A percentile compares a stretch with the other conserved stretches of the same genome.
Conservation (phyloP, 1,140 invertebrate genomes). For the Chionoecetes opilio region DNA sequence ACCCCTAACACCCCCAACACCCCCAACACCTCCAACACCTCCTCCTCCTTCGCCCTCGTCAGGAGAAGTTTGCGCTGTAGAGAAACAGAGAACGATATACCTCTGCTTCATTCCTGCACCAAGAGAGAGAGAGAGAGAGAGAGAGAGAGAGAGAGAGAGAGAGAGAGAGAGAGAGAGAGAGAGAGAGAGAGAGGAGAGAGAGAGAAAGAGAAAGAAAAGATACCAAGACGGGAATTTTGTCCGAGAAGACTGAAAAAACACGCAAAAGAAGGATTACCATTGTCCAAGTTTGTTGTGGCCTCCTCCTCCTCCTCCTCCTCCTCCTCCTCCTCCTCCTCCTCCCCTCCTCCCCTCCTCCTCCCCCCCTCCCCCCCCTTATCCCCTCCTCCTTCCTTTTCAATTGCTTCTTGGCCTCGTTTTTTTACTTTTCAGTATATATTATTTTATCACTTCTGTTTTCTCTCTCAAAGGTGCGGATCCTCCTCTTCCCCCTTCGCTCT, state of each 20-base stretch:
- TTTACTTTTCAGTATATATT: background rate
- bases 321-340: too few species aligned
- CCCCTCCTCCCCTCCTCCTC: too few species aligned
- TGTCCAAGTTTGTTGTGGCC: constrained; percentile 7
- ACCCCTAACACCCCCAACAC: background rate
- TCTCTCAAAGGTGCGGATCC: too few species aligned
- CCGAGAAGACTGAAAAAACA: too few species aligned
- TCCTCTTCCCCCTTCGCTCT: background rate
- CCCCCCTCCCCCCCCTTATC: background rate
- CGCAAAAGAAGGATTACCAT: background rate
- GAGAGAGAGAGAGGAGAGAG: too few species aligned
- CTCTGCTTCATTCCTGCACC: too few species aligned
- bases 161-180: too few species aligned
- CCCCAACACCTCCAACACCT: too few species aligned
- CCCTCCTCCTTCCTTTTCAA: background rate
- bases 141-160: too few species aligned
- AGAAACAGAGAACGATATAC: background rate
- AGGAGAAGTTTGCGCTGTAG: background rate
- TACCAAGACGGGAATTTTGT: too few species aligned
- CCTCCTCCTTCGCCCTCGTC: background rate
- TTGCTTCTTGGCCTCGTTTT: background rate
- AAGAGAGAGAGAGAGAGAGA: too few species aligned
- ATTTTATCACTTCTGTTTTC: background rate
- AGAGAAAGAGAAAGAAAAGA: too few species aligned
- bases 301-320: background rate